These are phyloP conservation scores for Phasia obesa DNA, from an alignment of 2,888 invertebrate species.

Conservation along the genomic window DNA sequence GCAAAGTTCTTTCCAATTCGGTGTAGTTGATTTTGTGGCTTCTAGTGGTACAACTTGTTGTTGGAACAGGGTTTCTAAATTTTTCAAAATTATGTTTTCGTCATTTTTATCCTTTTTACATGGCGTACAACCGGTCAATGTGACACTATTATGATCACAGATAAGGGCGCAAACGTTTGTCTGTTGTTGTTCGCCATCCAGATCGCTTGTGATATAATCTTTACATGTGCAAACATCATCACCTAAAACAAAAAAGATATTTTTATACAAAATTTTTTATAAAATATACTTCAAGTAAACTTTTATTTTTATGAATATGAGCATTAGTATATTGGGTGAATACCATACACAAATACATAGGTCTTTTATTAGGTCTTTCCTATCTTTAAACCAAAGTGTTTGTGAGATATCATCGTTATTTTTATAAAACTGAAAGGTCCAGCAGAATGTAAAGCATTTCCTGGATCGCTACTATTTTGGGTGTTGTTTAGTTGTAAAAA, in stretches of 20 bases:
- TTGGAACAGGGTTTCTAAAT: conserved; percentile 71
- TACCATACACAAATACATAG: no score
- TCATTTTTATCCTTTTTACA: conserved; percentile 71
- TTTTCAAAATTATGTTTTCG: conserved; percentile 29
- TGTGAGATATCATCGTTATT: no score
- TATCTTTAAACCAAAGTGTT: no score
- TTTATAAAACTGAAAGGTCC: no score
- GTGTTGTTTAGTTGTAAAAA: no score
- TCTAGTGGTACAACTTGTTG: conserved; percentile 7
- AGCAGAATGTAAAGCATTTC: no score
- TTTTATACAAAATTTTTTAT: no score
- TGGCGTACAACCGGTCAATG: conserved; percentile 79
- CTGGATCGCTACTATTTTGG: no score
- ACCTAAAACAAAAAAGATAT: conserved; percentile 70
- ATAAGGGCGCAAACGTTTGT: conserved; percentile 76
- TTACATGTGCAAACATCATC: conserved; percentile 74
- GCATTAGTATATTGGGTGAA: no score
- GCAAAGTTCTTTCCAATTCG: conserved; percentile 87
- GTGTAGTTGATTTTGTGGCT: conserved; percentile 73
- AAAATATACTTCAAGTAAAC: no score
- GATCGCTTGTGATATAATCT: conserved; percentile 45
- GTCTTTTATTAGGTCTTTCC: no score
- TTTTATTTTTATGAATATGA: no score
- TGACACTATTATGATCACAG: conserved; percentile 75
- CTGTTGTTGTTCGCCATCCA: conserved; percentile 12